phyloP scores from a whole-genome alignment of 2,113 vertebrate species.

The Brachionichthys hirsutus region DNA sequence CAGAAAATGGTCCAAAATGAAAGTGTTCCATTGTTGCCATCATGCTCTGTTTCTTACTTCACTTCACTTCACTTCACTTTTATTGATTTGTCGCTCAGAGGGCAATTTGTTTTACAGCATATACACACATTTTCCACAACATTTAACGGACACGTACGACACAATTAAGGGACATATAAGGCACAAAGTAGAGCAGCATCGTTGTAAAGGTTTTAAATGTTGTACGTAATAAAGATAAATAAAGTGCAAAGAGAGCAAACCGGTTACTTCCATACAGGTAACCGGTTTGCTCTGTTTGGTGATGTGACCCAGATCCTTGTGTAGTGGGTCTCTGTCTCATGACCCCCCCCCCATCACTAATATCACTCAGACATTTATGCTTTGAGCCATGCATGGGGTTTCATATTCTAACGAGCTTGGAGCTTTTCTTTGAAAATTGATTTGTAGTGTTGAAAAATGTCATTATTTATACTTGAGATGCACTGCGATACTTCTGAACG shows the following conservation, averaged over 20 bases:
- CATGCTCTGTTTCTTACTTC: slow-evolving; percentile 41
- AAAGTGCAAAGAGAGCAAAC: too few species aligned
- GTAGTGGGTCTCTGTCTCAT: slow-evolving; percentile 21
- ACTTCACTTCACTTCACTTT: too few species aligned
- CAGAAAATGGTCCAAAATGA: not conserved
- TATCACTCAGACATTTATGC: slow-evolving; percentile 16
- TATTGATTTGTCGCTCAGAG: too few species aligned
- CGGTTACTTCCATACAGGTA: too few species aligned
- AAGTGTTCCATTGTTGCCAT: slow-evolving; percentile 27
- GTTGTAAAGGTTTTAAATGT: too few species aligned
- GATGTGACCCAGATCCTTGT: slow-evolving; percentile 62
- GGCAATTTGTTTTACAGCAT: too few species aligned
- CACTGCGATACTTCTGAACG: not conserved
- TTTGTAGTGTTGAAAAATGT: slow-evolving; percentile 7
- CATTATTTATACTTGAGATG: not conserved
- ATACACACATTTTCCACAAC: too few species aligned
- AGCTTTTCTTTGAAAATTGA: slow-evolving; percentile 17
- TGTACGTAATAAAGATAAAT: too few species aligned
- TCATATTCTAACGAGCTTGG: not conserved
- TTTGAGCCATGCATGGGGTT: slow-evolving; percentile 7
- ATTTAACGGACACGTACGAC: too few species aligned
- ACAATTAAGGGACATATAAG: too few species aligned
- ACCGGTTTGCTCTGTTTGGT: too few species aligned
- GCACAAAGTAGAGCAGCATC: too few species aligned
- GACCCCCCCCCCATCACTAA: not conserved